phyloP scores from a whole-genome alignment of 2,888 invertebrate species.

The Drosophila percnosoma region DNA sequence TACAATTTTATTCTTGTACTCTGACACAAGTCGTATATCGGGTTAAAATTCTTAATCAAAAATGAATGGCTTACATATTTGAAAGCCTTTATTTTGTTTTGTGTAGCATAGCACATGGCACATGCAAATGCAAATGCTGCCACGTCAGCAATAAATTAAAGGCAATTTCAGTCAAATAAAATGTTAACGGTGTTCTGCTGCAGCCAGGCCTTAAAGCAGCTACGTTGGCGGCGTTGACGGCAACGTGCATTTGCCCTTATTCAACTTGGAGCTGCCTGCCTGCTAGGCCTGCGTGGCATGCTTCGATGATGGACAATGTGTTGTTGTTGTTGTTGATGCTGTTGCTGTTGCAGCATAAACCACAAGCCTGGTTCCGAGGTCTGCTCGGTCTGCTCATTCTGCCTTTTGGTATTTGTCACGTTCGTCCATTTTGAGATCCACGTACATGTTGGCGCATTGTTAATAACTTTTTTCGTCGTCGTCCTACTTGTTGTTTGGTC shows the following conservation, averaged over 20 bases:
- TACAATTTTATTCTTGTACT: not conserved
- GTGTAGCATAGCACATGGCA: conserved; percentile 34
- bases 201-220: conserved; percentile 32
- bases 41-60: not conserved
- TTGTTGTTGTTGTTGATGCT: conserved; percentile 16
- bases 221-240: conserved; percentile 55
- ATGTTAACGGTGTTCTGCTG: conserved; percentile 70
- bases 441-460: conserved; percentile 83
- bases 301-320: conserved; percentile 72
- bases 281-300: conserved; percentile 31
- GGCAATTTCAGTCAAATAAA: conserved; percentile 81
- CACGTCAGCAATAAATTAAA: conserved; percentile 80
- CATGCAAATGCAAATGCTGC: conserved; percentile 57
- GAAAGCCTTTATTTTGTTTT: conserved; percentile 1
- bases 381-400: conserved; percentile 2
- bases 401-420: conserved; percentile 82
- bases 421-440: conserved; percentile 82
- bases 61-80: not conserved
- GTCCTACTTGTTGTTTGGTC: conserved; percentile 71
- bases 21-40: not conserved
- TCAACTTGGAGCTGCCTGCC: conserved; percentile 55
- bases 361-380: conserved; percentile 19
- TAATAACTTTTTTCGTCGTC: conserved; percentile 80
- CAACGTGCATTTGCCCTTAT: conserved; percentile 69
- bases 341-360: conserved; percentile 42